A percentile compares a stretch with the other conserved stretches of the same genome.
Conservation (phyloP, 1,140 invertebrate species). For the Sipha flava region DNA sequence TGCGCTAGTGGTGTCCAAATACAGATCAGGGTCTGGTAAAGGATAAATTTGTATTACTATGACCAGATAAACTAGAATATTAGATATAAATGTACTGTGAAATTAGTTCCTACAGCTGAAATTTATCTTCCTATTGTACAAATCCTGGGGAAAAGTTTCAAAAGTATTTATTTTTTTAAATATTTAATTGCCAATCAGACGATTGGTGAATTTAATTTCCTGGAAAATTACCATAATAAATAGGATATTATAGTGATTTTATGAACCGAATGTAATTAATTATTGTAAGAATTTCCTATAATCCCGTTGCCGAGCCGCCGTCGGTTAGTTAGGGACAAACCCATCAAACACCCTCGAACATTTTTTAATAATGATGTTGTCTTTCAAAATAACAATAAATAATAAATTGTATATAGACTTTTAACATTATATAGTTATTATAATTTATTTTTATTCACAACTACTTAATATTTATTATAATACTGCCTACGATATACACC, state of each 20-base stretch:
- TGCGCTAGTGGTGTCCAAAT: not conserved
- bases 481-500: not conserved
- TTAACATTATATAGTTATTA: not conserved
- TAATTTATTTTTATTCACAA: not conserved
- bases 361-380: not conserved
- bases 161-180: slow-evolving; percentile 1
- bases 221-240: slow-evolving; percentile 21
- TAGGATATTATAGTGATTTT: slow-evolving; percentile 16
- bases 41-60: not conserved
- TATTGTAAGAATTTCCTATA: not conserved
- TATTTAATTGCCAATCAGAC: slow-evolving; percentile 15
- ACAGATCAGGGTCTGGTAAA: not conserved
- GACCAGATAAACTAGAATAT: not conserved
- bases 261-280: slow-evolving; percentile 20
- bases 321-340: not conserved
- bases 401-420: not conserved
- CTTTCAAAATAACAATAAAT: not conserved
- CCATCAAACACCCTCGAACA: not conserved
- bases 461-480: not conserved
- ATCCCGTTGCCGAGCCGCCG: not conserved
- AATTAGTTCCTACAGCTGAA: not conserved
- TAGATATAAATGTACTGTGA: slow-evolving; percentile 20
- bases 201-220: slow-evolving; percentile 8
- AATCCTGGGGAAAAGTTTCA: not conserved
- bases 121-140: not conserved